phyloP scores from a whole-genome alignment of 2,888 invertebrate genomes.

The Automeris io region DNA sequence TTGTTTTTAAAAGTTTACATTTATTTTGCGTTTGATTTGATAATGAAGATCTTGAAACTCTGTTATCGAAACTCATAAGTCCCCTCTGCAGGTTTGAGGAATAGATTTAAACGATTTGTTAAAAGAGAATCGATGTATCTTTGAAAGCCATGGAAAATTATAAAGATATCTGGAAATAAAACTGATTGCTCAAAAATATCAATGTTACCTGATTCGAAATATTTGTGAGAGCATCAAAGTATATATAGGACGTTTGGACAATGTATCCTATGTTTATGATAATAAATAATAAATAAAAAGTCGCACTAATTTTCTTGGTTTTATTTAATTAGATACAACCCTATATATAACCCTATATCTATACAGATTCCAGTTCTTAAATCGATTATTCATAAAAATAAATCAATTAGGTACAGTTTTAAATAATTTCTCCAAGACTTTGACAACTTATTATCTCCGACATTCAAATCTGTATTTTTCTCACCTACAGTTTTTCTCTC shows the following conservation, averaged over 20 bases:
- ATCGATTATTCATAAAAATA: too few relatives aligned
- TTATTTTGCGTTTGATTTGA: background rate
- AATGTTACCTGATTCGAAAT: slow-evolving; percentile 48
- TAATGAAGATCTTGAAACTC: background rate
- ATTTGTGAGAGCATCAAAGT: slow-evolving; percentile 38
- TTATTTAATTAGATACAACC: slow-evolving; percentile 33
- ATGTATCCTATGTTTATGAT: slow-evolving; percentile 57
- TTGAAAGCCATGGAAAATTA: slow-evolving; percentile 19
- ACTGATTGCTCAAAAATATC: slow-evolving; percentile 56
- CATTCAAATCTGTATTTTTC: too few relatives aligned
- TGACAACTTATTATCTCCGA: too few relatives aligned
- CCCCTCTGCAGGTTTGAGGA: background rate
- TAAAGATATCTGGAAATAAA: slow-evolving; percentile 1
- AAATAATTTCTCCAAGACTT: too few relatives aligned
- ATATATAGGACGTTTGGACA: slow-evolving; percentile 44
- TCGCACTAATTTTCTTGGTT: slow-evolving; percentile 47
- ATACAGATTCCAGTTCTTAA: too few relatives aligned
- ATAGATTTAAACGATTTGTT: slow-evolving; percentile 6
- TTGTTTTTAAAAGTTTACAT: background rate
- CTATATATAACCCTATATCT: too few relatives aligned
- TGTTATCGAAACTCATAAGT: background rate
- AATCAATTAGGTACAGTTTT: too few relatives aligned
- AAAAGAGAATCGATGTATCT: slow-evolving; percentile 18
- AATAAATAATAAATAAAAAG: slow-evolving; percentile 58
- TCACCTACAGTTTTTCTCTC: too few relatives aligned